Conservation (phyloP, 2,888 invertebrate species). For the Euplagia quadripunctaria region DNA sequence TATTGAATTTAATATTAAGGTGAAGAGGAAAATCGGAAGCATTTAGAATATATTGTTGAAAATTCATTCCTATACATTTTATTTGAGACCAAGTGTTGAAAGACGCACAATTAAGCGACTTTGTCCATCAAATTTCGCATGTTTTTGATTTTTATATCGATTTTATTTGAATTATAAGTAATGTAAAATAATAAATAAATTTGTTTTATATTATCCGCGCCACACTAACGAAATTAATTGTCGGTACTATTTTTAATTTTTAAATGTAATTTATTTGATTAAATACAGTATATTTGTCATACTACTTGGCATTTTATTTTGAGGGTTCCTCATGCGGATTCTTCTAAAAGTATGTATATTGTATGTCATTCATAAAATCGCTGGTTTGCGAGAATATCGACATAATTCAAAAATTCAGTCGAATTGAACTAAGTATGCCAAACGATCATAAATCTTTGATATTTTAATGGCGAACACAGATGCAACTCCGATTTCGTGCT, state of each 20-base stretch:
- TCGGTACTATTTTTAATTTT: constrained; percentile 80
- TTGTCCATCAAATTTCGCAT: constrained; percentile 50
- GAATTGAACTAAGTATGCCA: no score
- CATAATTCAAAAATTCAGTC: no score
- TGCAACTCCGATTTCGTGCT: no score
- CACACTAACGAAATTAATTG: constrained; percentile 73
- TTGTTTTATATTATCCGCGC: constrained; percentile 64
- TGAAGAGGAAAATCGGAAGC: constrained; percentile 50
- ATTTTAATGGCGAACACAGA: no score
- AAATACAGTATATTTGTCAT: constrained; percentile 86
- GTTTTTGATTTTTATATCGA: constrained; percentile 55
- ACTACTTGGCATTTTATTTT: constrained; percentile 51
- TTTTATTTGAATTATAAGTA: constrained; percentile 64
- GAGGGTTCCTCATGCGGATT: not conserved
- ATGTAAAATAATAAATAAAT: constrained; percentile 54
- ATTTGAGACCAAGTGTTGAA: constrained; percentile 52
- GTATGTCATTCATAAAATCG: no score
- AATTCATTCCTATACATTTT: constrained; percentile 64
- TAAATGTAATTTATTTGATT: constrained; percentile 84
- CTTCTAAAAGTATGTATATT: no score
- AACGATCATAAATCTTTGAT: no score
- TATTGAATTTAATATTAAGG: constrained; percentile 62
- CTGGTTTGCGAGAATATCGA: no score
- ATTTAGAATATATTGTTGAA: constrained; percentile 57
- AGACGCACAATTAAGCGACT: constrained; percentile 72